Conservation (phyloP, 2,113 vertebrate genomes). For the Trogon surrucura region DNA sequence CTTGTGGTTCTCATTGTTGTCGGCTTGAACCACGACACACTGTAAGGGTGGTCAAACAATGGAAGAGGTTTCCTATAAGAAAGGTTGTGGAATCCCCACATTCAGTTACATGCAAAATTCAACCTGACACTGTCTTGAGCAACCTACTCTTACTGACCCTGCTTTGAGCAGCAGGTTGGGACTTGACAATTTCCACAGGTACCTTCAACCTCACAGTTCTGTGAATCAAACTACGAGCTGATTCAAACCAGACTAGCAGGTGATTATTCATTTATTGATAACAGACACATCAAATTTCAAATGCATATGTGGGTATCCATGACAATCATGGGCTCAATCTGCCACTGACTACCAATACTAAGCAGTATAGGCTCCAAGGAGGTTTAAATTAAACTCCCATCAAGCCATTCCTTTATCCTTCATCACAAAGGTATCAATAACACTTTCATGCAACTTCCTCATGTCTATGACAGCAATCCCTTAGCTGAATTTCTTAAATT, state of each 20-base stretch:
- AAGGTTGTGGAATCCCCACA: accelerated
- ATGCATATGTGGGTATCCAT: background rate
- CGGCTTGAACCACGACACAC: too few species aligned
- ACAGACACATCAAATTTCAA: background rate
- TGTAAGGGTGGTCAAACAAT: background rate
- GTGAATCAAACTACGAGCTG: background rate
- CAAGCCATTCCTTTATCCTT: background rate
- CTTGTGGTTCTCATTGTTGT: too few species aligned
- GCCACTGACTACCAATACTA: background rate
- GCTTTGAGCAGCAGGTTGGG: background rate
- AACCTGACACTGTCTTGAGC: accelerated
- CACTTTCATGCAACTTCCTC: background rate
- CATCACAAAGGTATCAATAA: background rate
- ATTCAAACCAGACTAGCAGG: background rate
- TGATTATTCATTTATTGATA: background rate
- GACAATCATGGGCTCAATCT: background rate
- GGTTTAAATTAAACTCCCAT: background rate
- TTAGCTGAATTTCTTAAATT: background rate
- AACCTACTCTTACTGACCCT: background rate
- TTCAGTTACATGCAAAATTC: background rate
- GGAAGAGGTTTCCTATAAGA: background rate
- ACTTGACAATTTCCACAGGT: background rate
- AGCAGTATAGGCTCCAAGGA: background rate
- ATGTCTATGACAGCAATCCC: background rate
- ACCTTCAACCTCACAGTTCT: background rate